A percentile compares a stretch with the other conserved stretches of the same genome.
Evolutionary conservation across 2,113 vertebrate species (phyloP).

Genomic region (Myotis brandtii): DNA sequence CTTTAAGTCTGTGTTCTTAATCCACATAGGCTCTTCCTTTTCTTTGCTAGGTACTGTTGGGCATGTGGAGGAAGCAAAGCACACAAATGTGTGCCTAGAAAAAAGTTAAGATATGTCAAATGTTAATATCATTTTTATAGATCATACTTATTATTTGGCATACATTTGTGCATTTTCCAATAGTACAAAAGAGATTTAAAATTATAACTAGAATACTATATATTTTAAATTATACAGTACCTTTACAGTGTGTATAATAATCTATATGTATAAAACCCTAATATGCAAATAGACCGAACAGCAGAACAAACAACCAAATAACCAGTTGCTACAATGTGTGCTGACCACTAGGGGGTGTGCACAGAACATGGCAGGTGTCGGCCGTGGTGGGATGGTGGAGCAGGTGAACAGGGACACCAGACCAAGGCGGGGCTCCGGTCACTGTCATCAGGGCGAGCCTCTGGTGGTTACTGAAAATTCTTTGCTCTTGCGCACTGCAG

Average conservation of each 20-base stretch:
- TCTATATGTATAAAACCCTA: background rate
- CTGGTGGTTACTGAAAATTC: too few species aligned
- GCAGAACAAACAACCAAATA: too few species aligned
- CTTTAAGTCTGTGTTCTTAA: constrained; percentile 6
- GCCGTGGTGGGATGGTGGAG: too few species aligned
- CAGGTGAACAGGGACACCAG: too few species aligned
- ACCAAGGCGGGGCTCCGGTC: too few species aligned
- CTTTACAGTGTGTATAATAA: background rate
- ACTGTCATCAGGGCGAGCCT: too few species aligned
- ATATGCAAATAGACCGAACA: too few species aligned
- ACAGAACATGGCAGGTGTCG: too few species aligned
- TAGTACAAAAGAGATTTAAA: background rate
- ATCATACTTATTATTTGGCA: background rate
- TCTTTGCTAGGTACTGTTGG: background rate
- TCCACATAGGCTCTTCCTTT: background rate
- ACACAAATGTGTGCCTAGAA: background rate
- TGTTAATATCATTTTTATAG: background rate
- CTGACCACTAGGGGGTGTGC: too few species aligned
- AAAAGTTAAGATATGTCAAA: background rate
- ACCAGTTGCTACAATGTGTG: too few species aligned
- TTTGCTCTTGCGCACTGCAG: too few species aligned
- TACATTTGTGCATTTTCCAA: background rate
- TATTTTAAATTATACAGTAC: background rate
- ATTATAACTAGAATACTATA: background rate
- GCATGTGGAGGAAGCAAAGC: background rate